Percentiles rank a stretch among this genome's conserved stretches.
phyloP scores from a whole-genome alignment of 2,113 vertebrate genomes.

The Nycticebus coucang region DNA sequence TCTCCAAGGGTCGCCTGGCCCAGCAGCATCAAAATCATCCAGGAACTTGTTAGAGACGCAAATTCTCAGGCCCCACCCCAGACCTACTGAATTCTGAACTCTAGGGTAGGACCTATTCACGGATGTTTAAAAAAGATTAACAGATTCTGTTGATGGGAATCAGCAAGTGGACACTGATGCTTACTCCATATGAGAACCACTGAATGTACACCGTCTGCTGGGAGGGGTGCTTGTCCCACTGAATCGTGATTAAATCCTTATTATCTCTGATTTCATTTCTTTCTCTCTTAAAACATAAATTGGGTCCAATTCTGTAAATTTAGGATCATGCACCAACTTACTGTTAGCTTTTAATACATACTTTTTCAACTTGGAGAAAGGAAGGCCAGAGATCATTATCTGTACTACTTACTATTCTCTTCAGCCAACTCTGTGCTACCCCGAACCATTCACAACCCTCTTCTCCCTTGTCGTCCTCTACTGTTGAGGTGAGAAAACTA shows the following conservation, averaged over 20 bases:
- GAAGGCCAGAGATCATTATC: background rate
- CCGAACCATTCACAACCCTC: background rate
- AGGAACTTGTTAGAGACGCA: background rate
- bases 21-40: background rate
- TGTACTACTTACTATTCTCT: background rate
- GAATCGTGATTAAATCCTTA: background rate
- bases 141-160: too few relatives aligned
- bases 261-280: background rate
- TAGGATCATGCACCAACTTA: background rate
- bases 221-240: background rate
- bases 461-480: background rate
- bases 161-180: background rate
- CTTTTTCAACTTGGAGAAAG: background rate
- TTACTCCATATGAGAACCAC: background rate
- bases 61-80: background rate
- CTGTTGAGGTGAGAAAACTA: background rate
- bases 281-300: conserved; percentile 6
- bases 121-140: background rate
- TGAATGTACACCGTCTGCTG: background rate
- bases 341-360: background rate
- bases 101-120: background rate
- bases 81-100: background rate
- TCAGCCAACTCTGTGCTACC: background rate
- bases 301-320: background rate
- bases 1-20: background rate